Base-by-base conservation (phyloP, 1,140 invertebrate genomes). In the Brachionus rotundiformis region DNA sequence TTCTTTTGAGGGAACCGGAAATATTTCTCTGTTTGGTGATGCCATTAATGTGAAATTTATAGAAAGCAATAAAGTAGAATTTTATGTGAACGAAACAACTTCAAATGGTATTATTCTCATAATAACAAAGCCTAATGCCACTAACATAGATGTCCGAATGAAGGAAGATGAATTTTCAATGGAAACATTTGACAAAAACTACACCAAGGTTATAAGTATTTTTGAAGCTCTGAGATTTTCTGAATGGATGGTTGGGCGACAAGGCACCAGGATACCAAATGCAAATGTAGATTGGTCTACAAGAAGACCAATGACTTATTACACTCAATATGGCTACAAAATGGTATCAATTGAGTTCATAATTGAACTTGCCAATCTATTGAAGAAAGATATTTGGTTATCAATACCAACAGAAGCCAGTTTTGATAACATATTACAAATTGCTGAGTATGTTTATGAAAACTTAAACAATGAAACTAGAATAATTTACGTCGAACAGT, bases 381-480 rank as follows among this genome's bases (percentile, higher is more conserved):
- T 85, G 10, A 82, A 83, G 2, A 82, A 84, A 33, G 83, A 82
- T 61, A 84, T 84, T 11, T 85, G 84, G 84, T 83, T 85, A 27
- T 83, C 83, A 77, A 84, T 84, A 27, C 84, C 84, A 8, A 84
- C 84, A 71, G 82, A 83, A 23, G 84, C 84, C 27, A 83, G 83
- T 33, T 83, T 84, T 71, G 76, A 84, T 44, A 84, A 82, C 31
- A 54, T 85, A 33, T 63, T 16, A n/a, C 19, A 83, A 27, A 84
- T 85, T 79, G 84, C 84, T 8, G 29, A 71, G 4, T 27, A 83
- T 16, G 77, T 83, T 4, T 82, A 84, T 59, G 47, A 82, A 11
- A 82, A 41, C 10, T 77, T 85, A 1, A 71, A 84, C 7, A 83
- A 82, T 33, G 83, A 83, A 54, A 47, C 84, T 16, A 84, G 83